Evolutionary conservation across 2,888 invertebrate genomes (phyloP).

Genomic region (Thera britannica): DNA sequence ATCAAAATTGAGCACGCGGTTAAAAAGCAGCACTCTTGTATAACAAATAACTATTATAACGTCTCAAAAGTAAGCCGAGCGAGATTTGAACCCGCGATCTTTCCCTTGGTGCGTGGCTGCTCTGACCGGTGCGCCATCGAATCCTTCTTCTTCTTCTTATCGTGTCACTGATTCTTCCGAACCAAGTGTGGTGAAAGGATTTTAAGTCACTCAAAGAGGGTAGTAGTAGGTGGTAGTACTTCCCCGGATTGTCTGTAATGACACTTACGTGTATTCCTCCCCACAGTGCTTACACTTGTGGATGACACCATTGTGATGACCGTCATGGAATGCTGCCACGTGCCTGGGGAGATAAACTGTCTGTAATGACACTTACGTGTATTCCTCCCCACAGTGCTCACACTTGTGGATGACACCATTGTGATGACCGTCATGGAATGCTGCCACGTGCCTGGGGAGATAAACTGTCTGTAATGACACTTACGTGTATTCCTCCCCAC

Average conservation of each 20-base stretch:
- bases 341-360: constrained; percentile 50
- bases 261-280: constrained; percentile 60
- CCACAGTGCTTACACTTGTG: constrained; percentile 65
- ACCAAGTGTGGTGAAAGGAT: too few relatives aligned
- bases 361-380: constrained; percentile 57
- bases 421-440: constrained; percentile 72
- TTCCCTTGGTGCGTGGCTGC: too few relatives aligned
- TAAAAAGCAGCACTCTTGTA: too few relatives aligned
- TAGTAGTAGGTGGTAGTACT: too few relatives aligned
- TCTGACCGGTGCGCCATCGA: too few relatives aligned
- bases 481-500: constrained; percentile 71
- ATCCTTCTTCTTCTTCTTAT: too few relatives aligned
- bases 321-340: constrained; percentile 69
- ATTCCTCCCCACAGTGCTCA: constrained; percentile 66
- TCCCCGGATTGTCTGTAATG: neutral
- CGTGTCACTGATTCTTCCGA: too few relatives aligned
- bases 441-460: constrained; percentile 59
- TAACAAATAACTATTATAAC: too few relatives aligned
- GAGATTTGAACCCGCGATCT: too few relatives aligned
- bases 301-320: constrained; percentile 66
- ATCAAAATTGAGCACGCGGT: too few relatives aligned
- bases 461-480: constrained; percentile 17
- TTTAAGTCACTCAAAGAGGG: too few relatives aligned
- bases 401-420: constrained; percentile 69
- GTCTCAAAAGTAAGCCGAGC: too few relatives aligned